phyloP scores from a whole-genome alignment of 2,888 invertebrate genomes.

The Heliconius hortense region DNA sequence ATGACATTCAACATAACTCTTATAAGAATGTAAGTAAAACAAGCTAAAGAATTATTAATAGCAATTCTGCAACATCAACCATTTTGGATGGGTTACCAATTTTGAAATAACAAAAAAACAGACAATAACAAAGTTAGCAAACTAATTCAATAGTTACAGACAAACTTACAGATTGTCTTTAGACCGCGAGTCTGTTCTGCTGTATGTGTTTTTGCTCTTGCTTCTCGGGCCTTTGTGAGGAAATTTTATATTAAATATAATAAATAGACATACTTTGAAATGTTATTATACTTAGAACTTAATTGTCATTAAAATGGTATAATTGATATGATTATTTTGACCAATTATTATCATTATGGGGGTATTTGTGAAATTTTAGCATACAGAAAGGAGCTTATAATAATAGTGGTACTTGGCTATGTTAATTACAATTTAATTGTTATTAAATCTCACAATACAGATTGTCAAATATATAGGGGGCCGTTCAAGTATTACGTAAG shows the following conservation, averaged over 20 bases:
- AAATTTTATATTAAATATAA: neutral
- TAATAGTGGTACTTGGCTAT: neutral
- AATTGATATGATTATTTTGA: no score
- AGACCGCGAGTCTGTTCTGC: conserved; percentile 10
- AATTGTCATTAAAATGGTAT: neutral
- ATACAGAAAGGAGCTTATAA: neutral
- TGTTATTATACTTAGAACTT: neutral
- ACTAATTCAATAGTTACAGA: neutral
- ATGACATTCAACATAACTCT: neutral
- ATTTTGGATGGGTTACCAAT: neutral
- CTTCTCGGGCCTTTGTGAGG: conserved; percentile 7
- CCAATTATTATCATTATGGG: no score
- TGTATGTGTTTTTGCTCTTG: conserved; percentile 19
- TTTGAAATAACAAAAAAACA: neutral
- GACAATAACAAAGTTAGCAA: conserved; percentile 5
- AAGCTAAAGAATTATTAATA: no score
- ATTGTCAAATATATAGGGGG: neutral
- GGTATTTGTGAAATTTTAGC: neutral
- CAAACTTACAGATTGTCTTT: conserved; percentile 21
- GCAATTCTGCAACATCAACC: neutral
- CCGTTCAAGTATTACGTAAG: no score
- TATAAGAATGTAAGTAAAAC: neutral
- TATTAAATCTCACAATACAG: neutral
- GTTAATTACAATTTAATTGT: neutral
- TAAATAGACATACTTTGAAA: neutral